Base-by-base conservation (phyloP, 2,888 invertebrate genomes). In the Trypoxylon attenuatum region DNA sequence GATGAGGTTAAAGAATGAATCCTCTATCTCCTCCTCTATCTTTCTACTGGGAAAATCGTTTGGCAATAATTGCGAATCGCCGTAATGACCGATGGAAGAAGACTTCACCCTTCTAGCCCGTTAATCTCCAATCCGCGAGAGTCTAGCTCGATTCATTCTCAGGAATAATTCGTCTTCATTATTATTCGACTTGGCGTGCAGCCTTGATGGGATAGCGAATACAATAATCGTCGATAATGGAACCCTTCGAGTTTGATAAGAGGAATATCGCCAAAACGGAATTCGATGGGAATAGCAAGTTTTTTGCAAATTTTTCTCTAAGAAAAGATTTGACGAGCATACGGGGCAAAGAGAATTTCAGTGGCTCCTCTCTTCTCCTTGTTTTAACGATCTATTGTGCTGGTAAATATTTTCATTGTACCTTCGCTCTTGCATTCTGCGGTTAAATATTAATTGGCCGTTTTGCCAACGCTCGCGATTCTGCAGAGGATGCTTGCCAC, bases 141-240 rank as follows among this genome's bases (percentile, higher is more conserved):
- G 49, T 50, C 62, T 67, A 25, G 58, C 73, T 69, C 64, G 64
- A 69, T 62, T 60, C 58, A 58, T 58, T 47, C 38, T 38, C 25
- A 15, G 22, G 29, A 63, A 58, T 43, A 51, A 75, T 75, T 60
- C 63, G 63, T 75, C 75, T 75, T 75, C 76, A 63, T 75, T 76
- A 76, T 60, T 49, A 59, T 54, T 33, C 50, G 49, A 45, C 52
- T 57, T 55, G 41, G 33, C 57, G 42, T 41, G 57, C 43, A 49
- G 61, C 50, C 41, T 46, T 57, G 63, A 46, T 54, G 21, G 41
- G 62, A 47, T 68, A 52, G 68, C 67, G 49, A 59, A 6, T 33
- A 52, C 41, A 57, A 62, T 53, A 61, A 74, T 25, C 29, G 39
- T 51, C 46, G 29, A 63, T n/a, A n/a, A n/a, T n/a, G n/a, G n/a